These are phyloP conservation scores for Bhutanitis thaidina DNA, from an alignment of 2,888 invertebrate genomes.

Conservation along the genomic window DNA sequence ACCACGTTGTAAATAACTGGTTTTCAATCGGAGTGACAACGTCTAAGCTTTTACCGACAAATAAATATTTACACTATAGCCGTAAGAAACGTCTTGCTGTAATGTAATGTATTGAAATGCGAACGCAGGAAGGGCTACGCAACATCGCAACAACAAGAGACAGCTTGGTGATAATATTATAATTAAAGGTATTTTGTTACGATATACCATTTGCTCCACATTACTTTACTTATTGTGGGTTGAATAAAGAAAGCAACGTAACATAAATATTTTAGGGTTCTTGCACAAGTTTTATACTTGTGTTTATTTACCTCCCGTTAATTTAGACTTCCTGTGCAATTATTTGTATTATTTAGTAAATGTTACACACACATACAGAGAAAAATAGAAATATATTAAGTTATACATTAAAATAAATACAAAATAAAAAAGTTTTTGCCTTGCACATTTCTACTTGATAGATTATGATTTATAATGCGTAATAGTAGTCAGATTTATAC, in stretches of 20 bases:
- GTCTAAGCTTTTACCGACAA: constrained; percentile 6
- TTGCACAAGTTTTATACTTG: too few relatives aligned
- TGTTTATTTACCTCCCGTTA: too few relatives aligned
- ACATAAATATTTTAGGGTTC: too few relatives aligned
- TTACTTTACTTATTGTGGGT: neutral
- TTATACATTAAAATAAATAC: too few relatives aligned
- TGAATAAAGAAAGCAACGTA: neutral
- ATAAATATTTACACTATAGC: neutral
- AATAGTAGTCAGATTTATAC: too few relatives aligned
- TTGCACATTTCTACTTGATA: too few relatives aligned
- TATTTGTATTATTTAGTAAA: too few relatives aligned
- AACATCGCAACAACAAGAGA: neutral
- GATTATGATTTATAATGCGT: too few relatives aligned
- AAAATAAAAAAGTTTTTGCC: too few relatives aligned
- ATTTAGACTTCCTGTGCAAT: too few relatives aligned
- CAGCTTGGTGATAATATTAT: neutral
- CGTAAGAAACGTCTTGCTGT: neutral
- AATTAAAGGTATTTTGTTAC: neutral
- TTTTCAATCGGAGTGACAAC: constrained; percentile 2
- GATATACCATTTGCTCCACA: neutral
- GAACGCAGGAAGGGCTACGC: neutral
- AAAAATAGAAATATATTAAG: too few relatives aligned
- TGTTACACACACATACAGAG: too few relatives aligned
- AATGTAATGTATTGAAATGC: neutral
- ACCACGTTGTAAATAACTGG: constrained; percentile 4